Evolutionary conservation across 2,888 invertebrate species (phyloP).

Genomic region (Balanococcus diminutus): DNA sequence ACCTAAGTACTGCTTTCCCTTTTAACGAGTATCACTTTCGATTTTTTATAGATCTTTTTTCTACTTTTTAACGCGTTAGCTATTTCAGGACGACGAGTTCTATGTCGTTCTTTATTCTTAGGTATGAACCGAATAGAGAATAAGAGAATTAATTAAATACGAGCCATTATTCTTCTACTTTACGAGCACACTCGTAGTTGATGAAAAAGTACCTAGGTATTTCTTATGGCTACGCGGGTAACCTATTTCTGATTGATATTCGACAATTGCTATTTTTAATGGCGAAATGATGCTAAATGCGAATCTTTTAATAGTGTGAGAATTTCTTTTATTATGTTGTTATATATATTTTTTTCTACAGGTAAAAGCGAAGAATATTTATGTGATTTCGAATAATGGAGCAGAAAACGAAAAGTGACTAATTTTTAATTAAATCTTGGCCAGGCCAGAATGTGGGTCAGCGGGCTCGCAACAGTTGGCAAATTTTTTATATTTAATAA

Average conservation of each 20-base stretch:
- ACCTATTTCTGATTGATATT: not conserved
- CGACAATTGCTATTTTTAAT: not conserved
- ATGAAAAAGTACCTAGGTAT: not conserved
- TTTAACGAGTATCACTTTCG: slow-evolving; percentile 31
- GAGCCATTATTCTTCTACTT: not conserved
- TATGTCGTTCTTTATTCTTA: not conserved
- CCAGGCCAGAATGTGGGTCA: not conserved
- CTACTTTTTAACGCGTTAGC: not conserved
- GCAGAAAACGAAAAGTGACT: not conserved
- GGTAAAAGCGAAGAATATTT: not conserved
- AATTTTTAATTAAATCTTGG: not conserved
- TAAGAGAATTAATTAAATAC: not conserved
- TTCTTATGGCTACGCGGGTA: no score
- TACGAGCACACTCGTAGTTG: not conserved
- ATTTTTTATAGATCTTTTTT: slow-evolving; percentile 9
- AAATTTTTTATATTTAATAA: not conserved
- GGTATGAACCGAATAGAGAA: not conserved
- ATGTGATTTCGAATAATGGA: not conserved
- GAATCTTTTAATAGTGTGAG: not conserved
- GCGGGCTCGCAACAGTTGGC: not conserved
- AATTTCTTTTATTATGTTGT: not conserved
- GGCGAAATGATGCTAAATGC: not conserved
- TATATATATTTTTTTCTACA: not conserved
- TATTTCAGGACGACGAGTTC: not conserved
- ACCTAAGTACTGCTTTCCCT: slow-evolving; percentile 2